Evolutionary conservation across 2,888 invertebrate genomes (phyloP), one percentile per base, ranked within the genome.

Genomic region (Ormyrus rosae): DNA sequence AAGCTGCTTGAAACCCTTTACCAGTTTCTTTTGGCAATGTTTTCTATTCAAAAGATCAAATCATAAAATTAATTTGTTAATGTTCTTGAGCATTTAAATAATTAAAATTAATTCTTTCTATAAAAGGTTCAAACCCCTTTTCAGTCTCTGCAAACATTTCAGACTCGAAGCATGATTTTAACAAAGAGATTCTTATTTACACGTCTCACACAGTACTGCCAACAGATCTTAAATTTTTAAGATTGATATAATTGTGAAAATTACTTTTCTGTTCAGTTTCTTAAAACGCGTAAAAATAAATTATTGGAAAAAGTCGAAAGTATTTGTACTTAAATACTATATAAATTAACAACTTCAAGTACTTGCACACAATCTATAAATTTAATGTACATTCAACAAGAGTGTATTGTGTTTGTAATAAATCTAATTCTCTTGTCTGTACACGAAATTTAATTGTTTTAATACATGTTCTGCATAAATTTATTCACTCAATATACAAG

Each of bases 281-380:
- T 34, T 34, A 34, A 34, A 34, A 34, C 34, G 34, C 34, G 34
- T 34, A 34, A 10, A 50, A 60, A 58, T 60, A 46, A 45, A 67
- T 51, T n/a, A 13, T 67, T 8, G 6, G 50, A 75, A 67, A 75
- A 75, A 75, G 75, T 68, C 45, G 45, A 60, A 46, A 11, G 65
- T 45, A 51, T 56, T 50, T 50, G 4, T 34, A 34, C 4, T 34
- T 34, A 34, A 34, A 34, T 34, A 34, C 34, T 34, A 34, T 34
- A 34, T 34, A 34, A 34, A 34, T 34, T 34, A 34, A 34, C 34
- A 34, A 34, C 2, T 34, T 34, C 34, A 34, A 34, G 34, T 34
- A 34, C 34, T 34, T 34, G 34, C 34, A 34, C 34, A 34, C 34
- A 4, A 34, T 34, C 34, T 2, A 4, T 34, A 34, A 34, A 34